A percentile compares a stretch with the other conserved stretches of the same genome.
phyloP scores from a whole-genome alignment of 2,888 invertebrate genomes.

The Busseola fusca region DNA sequence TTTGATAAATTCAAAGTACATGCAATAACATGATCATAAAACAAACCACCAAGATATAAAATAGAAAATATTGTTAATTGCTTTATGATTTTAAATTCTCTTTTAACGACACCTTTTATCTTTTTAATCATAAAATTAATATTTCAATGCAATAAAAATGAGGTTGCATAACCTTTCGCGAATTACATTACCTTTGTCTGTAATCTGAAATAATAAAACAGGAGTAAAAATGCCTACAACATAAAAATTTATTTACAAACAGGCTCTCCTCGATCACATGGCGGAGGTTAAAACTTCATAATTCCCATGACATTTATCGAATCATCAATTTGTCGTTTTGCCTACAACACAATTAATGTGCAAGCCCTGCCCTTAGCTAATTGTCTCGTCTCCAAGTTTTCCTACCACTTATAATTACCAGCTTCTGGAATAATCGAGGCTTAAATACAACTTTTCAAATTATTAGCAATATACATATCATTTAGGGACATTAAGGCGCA shows the following conservation, averaged over 20 bases:
- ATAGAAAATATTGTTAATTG: constrained; percentile 40
- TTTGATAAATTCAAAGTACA: constrained; percentile 50
- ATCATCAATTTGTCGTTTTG: constrained; percentile 35
- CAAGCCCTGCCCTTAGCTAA: constrained; percentile 55
- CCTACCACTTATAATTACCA: constrained; percentile 65
- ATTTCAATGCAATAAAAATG: not conserved
- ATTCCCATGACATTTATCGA: constrained; percentile 38
- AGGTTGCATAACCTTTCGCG: not conserved
- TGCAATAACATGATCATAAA: constrained; percentile 55
- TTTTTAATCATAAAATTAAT: not conserved
- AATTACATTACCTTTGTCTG: not conserved
- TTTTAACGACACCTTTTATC: not conserved
- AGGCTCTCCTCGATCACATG: constrained; percentile 5
- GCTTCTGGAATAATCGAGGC: constrained; percentile 63
- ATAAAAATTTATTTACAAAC: constrained; percentile 12
- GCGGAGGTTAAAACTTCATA: constrained; percentile 12
- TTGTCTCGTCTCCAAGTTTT: constrained; percentile 55
- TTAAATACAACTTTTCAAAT: constrained; percentile 69
- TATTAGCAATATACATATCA: constrained; percentile 75
- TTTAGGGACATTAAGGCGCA: constrained; percentile 66
- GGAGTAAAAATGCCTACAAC: not conserved
- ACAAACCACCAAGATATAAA: constrained; percentile 38
- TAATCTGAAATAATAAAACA: not conserved
- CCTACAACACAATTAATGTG: constrained; percentile 46
- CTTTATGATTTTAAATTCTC: constrained; percentile 31